Conservation (phyloP, 2,113 vertebrate genomes). For the Picathartes gymnocephalus region DNA sequence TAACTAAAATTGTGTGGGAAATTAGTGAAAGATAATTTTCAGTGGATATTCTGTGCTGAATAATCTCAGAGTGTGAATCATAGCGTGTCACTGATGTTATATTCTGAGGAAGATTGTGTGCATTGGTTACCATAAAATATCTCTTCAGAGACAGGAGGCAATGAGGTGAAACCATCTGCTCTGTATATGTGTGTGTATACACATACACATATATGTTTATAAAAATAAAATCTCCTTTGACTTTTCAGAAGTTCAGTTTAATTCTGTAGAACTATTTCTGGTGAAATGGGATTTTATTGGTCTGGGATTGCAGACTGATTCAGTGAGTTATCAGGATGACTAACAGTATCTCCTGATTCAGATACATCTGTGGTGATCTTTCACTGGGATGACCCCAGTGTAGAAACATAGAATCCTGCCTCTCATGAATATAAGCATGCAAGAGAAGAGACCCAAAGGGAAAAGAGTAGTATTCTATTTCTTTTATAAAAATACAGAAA, state of each 20-base stretch:
- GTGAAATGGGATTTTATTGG: background rate
- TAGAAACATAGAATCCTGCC: background rate
- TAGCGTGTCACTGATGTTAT: background rate
- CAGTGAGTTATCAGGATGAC: background rate
- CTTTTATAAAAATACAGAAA: background rate
- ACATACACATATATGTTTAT: background rate
- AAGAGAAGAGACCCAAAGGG: background rate
- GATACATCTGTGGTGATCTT: background rate
- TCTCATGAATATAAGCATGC: background rate
- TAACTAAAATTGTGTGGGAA: background rate
- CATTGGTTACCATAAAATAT: background rate
- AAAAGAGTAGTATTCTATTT: background rate
- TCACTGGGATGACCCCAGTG: background rate
- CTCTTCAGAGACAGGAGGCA: background rate
- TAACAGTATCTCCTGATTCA: background rate
- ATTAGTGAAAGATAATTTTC: background rate
- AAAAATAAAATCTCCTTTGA: background rate
- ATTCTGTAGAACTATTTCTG: background rate
- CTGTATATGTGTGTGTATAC: background rate
- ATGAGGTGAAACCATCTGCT: background rate
- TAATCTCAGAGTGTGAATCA: background rate
- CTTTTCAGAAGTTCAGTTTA: background rate
- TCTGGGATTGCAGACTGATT: background rate
- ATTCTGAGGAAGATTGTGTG: background rate
- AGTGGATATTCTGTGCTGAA: background rate